Evolutionary conservation across 1,140 invertebrate genomes (phyloP).

Genomic region (Zophobas morio): DNA sequence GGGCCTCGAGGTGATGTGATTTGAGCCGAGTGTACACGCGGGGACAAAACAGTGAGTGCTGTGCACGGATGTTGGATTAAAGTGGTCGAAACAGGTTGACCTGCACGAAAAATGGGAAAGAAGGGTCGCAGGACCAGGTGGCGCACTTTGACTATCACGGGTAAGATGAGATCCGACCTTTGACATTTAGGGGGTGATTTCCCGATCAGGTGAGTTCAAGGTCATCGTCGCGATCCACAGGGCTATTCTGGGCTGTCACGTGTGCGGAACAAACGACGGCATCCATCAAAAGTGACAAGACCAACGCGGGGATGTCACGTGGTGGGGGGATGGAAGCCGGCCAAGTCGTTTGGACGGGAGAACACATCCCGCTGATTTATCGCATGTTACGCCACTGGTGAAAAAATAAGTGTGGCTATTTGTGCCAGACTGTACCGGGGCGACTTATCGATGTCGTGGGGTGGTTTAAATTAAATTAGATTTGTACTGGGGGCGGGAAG

Average conservation of each 20-base stretch:
- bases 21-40: neutral
- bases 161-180: conserved; percentile 49
- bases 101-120: conserved; percentile 63
- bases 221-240: neutral
- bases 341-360: neutral
- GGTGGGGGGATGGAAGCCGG: neutral
- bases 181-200: conserved; percentile 15
- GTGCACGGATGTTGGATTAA: conserved; percentile 31
- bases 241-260: conserved; percentile 23
- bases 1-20: conserved; percentile 12
- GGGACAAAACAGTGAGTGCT: conserved; percentile 12
- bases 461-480: too few species aligned
- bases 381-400: conserved; percentile 7
- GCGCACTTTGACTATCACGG: conserved; percentile 63
- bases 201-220: conserved; percentile 37
- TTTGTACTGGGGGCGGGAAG: too few species aligned
- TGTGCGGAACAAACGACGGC: neutral
- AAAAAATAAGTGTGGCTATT: neutral
- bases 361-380: neutral
- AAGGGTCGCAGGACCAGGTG: conserved; percentile 65
- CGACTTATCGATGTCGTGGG: neutral
- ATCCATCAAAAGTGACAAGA: conserved; percentile 1
- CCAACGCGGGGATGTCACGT: neutral
- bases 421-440: conserved; percentile 18
- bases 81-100: conserved; percentile 2